Conservation (phyloP, 1,140 invertebrate species). For the Saxidomus purpurata region DNA sequence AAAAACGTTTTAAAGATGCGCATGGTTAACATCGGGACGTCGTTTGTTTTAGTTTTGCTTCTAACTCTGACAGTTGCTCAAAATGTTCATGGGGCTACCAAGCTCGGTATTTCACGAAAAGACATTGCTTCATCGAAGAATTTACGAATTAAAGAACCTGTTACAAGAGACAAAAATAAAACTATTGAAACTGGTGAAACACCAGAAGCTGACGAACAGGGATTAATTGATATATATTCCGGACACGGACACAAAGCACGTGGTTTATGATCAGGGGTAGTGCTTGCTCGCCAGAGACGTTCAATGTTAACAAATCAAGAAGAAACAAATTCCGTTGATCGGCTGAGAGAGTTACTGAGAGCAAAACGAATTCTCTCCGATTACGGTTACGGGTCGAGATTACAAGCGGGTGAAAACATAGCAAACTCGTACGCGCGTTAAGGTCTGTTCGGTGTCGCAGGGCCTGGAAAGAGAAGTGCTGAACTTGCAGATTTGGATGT, state of each 20-base stretch:
- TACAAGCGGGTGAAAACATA: not conserved
- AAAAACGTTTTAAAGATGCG: not conserved
- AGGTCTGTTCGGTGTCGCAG: not conserved
- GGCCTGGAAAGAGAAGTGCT: not conserved
- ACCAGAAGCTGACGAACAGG: not conserved
- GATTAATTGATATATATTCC: not conserved
- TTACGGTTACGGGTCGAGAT: conserved; percentile 10
- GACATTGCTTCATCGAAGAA: not conserved
- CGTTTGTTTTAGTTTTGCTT: not conserved
- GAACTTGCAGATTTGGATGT: not conserved
- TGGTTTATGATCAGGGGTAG: not conserved
- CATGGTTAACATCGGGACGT: not conserved
- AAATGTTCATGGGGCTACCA: not conserved
- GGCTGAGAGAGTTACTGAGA: not conserved
- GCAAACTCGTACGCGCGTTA: not conserved
- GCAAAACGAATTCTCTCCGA: not conserved
- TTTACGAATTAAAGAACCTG: not conserved
- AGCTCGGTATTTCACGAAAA: not conserved
- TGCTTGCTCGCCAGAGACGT: not conserved
- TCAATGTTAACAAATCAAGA: not conserved
- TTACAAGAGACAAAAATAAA: not conserved
- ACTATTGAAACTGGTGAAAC: not conserved
- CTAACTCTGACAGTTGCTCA: not conserved
- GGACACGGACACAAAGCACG: not conserved
- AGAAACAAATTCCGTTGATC: not conserved